These are phyloP conservation scores for Boulengeromyrus knoepffleri DNA, from an alignment of 2,113 vertebrate genomes.

Conservation along the genomic window DNA sequence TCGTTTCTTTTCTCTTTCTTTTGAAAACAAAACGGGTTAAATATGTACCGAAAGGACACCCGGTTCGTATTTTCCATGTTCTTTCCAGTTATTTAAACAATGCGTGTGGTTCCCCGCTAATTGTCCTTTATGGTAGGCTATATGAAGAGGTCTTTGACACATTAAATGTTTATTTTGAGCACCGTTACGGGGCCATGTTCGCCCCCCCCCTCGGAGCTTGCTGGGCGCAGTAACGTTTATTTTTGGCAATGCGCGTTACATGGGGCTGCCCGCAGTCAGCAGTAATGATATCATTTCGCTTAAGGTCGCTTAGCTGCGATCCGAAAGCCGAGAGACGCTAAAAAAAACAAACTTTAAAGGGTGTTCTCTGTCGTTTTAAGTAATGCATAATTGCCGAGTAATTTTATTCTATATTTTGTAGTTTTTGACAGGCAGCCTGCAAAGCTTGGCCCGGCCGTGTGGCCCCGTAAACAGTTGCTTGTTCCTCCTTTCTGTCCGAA, in stretches of 20 bases:
- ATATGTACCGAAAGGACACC: not conserved
- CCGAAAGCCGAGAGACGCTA: not conserved
- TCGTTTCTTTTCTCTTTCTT: not conserved
- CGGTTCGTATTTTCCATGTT: conserved; percentile 6
- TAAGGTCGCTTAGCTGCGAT: not conserved
- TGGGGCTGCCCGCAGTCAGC: not conserved
- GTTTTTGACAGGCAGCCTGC: not conserved
- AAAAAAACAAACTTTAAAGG: not conserved
- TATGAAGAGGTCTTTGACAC: not conserved
- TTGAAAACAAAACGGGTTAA: not conserved
- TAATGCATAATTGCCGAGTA: not conserved
- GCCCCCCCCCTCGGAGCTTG: not conserved
- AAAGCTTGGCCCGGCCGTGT: not conserved
- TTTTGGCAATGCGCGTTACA: not conserved
- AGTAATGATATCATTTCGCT: not conserved
- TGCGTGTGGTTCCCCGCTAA: not conserved
- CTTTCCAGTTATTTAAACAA: not conserved
- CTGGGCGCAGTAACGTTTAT: not conserved
- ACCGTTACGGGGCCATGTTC: not conserved
- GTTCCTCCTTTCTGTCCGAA: not conserved
- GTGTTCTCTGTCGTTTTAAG: not conserved
- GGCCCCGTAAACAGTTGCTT: not conserved
- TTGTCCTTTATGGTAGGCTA: not conserved
- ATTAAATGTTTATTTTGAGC: not conserved
- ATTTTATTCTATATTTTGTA: not conserved